Conservation (phyloP, 2,888 invertebrate genomes). For the Xanthorhoe spadicearia region DNA sequence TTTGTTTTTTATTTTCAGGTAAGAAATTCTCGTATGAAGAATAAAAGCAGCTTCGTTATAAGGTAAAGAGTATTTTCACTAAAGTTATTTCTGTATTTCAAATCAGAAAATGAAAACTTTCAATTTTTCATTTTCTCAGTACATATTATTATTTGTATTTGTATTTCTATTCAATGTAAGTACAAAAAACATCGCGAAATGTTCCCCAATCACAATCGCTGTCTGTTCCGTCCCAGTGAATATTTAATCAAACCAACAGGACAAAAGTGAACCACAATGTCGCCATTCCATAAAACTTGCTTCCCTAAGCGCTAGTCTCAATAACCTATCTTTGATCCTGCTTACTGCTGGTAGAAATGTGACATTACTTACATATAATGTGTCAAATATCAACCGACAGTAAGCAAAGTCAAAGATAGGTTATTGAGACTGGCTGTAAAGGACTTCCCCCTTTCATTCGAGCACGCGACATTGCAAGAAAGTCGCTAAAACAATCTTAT, state of each 20-base stretch:
- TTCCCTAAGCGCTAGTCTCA: too few species aligned
- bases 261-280: slow-evolving; percentile 34
- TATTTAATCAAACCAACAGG: slow-evolving; percentile 24
- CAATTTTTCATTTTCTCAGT: neutral
- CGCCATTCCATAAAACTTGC: slow-evolving; percentile 25
- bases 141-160: too few species aligned
- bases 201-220: slow-evolving; percentile 11
- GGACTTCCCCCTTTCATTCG: slow-evolving; percentile 36
- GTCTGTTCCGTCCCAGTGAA: slow-evolving; percentile 31
- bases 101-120: neutral
- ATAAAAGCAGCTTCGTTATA: neutral
- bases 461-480: slow-evolving; percentile 39
- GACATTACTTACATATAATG: too few species aligned
- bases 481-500: slow-evolving; percentile 24
- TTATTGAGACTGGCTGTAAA: too few species aligned
- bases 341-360: too few species aligned
- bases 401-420: too few species aligned
- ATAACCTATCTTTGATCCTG: too few species aligned
- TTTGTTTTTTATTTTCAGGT: slow-evolving; percentile 27
- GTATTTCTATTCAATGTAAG: too few species aligned
- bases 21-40: slow-evolving; percentile 3
- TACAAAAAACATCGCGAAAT: slow-evolving; percentile 12
- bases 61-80: slow-evolving; percentile 3
- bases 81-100: neutral
- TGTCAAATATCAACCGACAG: too few species aligned